A percentile compares a stretch with the other conserved stretches of the same genome.
These are phyloP conservation scores for Parauchenoglanis ngamensis DNA, from an alignment of 2,797 vertebrate genomes.

Conservation along the genomic window DNA sequence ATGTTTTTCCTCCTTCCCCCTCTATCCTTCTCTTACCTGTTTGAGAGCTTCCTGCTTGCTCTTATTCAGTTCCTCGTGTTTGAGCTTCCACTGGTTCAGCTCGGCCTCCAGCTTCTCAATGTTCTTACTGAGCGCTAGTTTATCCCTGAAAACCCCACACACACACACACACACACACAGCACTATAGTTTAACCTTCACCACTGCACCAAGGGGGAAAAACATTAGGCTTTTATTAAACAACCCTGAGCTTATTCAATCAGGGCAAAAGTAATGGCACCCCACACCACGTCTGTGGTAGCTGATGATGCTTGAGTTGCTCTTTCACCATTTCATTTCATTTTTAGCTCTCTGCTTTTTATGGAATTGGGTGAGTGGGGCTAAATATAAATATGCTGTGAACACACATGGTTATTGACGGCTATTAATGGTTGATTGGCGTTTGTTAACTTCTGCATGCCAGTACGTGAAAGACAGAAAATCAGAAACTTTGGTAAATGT, in stretches of 20 bases:
- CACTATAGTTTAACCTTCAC: no score
- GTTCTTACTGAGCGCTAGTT: constrained; percentile 85
- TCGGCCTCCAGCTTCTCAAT: constrained; percentile 93
- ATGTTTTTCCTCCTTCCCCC: no score
- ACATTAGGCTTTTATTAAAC: no score
- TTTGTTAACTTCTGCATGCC: no score
- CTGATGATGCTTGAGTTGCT: no score
- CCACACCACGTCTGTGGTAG: background rate
- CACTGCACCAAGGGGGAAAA: no score
- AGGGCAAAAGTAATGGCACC: background rate
- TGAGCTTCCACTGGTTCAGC: constrained; percentile 93
- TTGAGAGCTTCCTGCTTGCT: constrained; percentile 91
- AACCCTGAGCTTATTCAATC: no score
- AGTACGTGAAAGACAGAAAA: background rate
- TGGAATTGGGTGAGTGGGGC: background rate
- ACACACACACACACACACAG: constrained; percentile 13
- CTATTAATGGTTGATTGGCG: background rate
- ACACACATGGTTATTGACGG: background rate
- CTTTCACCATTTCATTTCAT: background rate
- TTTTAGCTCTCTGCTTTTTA: background rate
- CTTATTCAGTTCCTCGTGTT: constrained; percentile 93
- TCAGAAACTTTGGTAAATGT: background rate
- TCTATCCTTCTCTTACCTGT: constrained; percentile 77
- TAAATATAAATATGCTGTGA: background rate
- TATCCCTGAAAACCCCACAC: constrained; percentile 79